phyloP scores from a whole-genome alignment of 1,140 invertebrate species.

The Drosophila ogumai region DNA sequence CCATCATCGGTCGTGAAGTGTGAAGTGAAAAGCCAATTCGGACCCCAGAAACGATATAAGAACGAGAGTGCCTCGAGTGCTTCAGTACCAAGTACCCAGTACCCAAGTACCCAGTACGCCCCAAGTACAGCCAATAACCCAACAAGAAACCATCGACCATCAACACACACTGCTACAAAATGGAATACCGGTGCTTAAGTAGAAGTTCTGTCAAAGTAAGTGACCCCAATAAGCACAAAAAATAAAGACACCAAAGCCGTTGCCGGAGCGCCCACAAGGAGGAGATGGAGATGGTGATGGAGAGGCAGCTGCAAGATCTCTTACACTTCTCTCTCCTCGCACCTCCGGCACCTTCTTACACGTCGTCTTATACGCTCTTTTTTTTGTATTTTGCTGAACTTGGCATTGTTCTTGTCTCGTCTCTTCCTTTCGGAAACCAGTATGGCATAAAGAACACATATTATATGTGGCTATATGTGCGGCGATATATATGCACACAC shows the following conservation, averaged over 20 bases:
- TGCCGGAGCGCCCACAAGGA: conserved; percentile 45
- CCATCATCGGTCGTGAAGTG: conserved; percentile 43
- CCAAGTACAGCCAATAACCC: conserved; percentile 67
- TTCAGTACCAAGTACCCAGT: conserved; percentile 16
- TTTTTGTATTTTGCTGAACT: conserved; percentile 69
- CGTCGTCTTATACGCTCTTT: conserved; percentile 29
- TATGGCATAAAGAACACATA: conserved; percentile 71
- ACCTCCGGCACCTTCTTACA: conserved; percentile 7
- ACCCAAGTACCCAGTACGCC: background rate
- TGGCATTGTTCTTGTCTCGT: conserved; percentile 71
- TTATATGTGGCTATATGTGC: conserved; percentile 36
- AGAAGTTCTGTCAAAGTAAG: conserved; percentile 85
- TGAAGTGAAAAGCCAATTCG: conserved; percentile 39
- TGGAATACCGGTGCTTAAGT: conserved; percentile 85
- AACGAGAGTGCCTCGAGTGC: conserved; percentile 48
- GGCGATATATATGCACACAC: conserved; percentile 26
- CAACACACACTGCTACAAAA: conserved; percentile 69
- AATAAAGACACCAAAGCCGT: conserved; percentile 47
- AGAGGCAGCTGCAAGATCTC: conserved; percentile 58
- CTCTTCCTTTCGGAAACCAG: conserved; percentile 79
- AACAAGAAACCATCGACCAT: conserved; percentile 35
- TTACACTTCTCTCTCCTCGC: conserved; percentile 41
- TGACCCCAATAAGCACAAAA: conserved; percentile 82
- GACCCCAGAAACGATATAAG: conserved; percentile 32
- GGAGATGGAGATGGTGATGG: conserved; percentile 26